phyloP scores from a whole-genome alignment of 2,113 vertebrate species.

The Callithrix jacchus region DNA sequence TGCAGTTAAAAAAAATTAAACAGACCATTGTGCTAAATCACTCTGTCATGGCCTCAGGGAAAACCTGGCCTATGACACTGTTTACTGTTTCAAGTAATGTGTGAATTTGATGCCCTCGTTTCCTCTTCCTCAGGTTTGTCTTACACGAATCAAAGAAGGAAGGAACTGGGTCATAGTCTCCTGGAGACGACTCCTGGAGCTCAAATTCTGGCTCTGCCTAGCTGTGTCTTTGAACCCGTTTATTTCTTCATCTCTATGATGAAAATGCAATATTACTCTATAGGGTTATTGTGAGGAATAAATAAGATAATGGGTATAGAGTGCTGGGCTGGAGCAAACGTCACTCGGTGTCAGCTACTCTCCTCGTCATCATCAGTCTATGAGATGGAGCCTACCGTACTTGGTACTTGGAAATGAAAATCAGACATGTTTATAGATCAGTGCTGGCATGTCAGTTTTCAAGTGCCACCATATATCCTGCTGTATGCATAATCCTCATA shows the following conservation, averaged over 20 bases:
- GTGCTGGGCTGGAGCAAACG: neutral
- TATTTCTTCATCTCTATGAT: neutral
- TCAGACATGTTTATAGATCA: neutral
- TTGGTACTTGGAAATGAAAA: neutral
- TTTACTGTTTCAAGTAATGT: neutral
- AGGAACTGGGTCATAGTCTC: accelerated
- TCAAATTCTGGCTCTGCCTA: neutral
- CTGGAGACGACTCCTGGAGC: no score
- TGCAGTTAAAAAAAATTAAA: neutral
- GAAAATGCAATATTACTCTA: neutral
- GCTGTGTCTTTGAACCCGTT: neutral
- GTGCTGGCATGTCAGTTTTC: neutral
- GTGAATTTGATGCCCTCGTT: accelerated
- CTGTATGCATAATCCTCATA: neutral
- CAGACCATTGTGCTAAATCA: neutral
- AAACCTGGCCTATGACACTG: neutral
- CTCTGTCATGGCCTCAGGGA: neutral
- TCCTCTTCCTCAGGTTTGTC: neutral
- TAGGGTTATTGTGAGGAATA: neutral
- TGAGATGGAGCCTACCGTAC: neutral
- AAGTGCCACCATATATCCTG: neutral
- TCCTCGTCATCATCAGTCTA: accelerated
- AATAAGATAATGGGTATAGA: accelerated
- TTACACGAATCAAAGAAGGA: neutral
- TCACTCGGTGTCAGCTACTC: accelerated